These are phyloP conservation scores for Tolypeutes matacus DNA, from an alignment of 2,797 vertebrate species.

Conservation along the genomic window DNA sequence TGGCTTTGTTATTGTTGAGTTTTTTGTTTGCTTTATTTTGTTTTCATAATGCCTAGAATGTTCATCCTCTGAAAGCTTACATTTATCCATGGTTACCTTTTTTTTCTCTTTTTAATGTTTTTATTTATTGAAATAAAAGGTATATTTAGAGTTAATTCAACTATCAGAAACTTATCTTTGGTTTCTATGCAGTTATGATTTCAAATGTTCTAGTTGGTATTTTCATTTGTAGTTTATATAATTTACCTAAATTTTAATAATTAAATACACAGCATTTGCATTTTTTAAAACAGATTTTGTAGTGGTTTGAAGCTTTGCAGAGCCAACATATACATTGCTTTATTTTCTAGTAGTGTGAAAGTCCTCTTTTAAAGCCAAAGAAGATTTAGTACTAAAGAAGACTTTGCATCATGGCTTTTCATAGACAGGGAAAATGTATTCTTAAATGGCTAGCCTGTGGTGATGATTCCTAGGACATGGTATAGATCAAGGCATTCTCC, in stretches of 20 bases:
- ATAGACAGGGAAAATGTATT: slow-evolving; percentile 5
- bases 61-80: slow-evolving; percentile 4
- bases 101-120: neutral
- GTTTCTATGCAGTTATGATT: slow-evolving; percentile 27
- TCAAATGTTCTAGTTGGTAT: slow-evolving; percentile 47
- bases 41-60: neutral
- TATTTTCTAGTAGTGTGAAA: slow-evolving; percentile 42
- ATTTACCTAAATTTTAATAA: slow-evolving; percentile 42
- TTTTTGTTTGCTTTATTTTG: neutral
- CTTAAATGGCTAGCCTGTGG: slow-evolving; percentile 8
- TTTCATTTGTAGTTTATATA: slow-evolving; percentile 55
- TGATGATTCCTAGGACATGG: slow-evolving; percentile 1
- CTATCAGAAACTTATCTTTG: slow-evolving; percentile 48
- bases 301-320: slow-evolving; percentile 48
- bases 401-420: slow-evolving; percentile 18
- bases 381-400: slow-evolving; percentile 20
- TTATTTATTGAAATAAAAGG: slow-evolving; percentile 35
- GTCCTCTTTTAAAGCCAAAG: slow-evolving; percentile 25
- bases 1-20: neutral
- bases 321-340: neutral
- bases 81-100: neutral
- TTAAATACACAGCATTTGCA: neutral
- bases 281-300: slow-evolving; percentile 60
- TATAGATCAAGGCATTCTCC: slow-evolving; percentile 8
- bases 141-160: slow-evolving; percentile 2